These are phyloP conservation scores for Panthera uncia DNA, from an alignment of 2,113 vertebrate genomes.

Conservation along the genomic window DNA sequence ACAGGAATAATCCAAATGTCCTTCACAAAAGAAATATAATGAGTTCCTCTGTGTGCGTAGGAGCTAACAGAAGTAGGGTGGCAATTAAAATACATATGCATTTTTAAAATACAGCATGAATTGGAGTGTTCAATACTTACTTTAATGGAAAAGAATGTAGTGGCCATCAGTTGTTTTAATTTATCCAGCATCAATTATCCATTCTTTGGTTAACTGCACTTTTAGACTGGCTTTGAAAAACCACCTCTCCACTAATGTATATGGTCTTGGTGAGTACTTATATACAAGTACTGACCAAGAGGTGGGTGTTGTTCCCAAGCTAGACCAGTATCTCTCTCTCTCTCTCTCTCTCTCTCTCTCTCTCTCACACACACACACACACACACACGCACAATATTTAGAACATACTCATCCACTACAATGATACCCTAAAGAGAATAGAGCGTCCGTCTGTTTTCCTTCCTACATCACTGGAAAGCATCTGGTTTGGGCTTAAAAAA, in stretches of 20 bases:
- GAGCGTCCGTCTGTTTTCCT: not conserved
- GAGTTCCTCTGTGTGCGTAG: not conserved
- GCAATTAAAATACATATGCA: not conserved
- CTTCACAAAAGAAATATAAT: not conserved
- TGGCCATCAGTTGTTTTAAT: not conserved
- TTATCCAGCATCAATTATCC: not conserved
- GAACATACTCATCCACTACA: not conserved
- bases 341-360: not conserved
- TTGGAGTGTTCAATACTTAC: not conserved
- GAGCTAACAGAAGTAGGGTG: not conserved
- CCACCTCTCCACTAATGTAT: not conserved
- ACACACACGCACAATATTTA: not conserved
- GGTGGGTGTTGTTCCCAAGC: not conserved
- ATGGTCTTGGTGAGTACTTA: not conserved
- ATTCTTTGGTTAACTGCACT: not conserved
- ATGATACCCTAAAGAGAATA: not conserved
- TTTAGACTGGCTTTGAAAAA: not conserved
- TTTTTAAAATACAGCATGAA: not conserved
- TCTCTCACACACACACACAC: not conserved
- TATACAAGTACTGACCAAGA: not conserved
- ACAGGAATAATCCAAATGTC: not conserved
- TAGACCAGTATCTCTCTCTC: not conserved
- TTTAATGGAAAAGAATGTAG: not conserved
- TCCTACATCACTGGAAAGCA: not conserved
- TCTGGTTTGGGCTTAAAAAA: not conserved